Conservation (phyloP, 2,888 invertebrate genomes). For the Andrena bucephala region DNA sequence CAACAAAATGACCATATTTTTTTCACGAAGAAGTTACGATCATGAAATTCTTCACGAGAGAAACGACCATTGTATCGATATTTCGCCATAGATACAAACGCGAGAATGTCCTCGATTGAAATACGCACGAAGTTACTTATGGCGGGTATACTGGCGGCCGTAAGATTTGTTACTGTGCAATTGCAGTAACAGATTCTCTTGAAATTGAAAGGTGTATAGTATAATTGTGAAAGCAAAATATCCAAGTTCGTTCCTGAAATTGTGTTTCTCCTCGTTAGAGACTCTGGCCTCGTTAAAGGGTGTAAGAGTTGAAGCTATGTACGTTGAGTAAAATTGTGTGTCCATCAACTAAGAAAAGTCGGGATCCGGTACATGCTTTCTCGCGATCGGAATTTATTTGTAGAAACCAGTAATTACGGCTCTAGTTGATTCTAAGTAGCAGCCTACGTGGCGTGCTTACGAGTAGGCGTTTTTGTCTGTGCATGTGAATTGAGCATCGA, state of each 20-base stretch:
- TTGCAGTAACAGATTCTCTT: background rate
- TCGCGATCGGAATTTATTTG: background rate
- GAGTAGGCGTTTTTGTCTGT: background rate
- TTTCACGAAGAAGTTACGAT: too few species aligned
- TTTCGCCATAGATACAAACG: background rate
- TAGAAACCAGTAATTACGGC: background rate
- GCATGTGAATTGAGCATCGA: background rate
- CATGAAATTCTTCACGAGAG: background rate
- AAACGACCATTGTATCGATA: background rate
- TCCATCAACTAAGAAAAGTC: background rate
- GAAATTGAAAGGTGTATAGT: background rate
- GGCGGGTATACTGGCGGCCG: background rate
- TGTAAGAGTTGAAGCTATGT: background rate
- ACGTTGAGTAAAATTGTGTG: background rate
- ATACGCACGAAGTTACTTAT: background rate
- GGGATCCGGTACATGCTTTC: background rate
- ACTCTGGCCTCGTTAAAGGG: conserved; percentile 10
- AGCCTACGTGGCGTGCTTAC: background rate
- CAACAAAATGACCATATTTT: too few species aligned
- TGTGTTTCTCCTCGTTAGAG: background rate
- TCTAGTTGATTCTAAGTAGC: background rate
- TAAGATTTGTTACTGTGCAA: background rate
- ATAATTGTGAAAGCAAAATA: conserved; percentile 6
- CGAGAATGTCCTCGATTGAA: background rate
- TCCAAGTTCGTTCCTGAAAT: conserved; percentile 11